Evolutionary conservation across 2,888 invertebrate species (phyloP).

Genomic region (Polydrusus tereticollis): DNA sequence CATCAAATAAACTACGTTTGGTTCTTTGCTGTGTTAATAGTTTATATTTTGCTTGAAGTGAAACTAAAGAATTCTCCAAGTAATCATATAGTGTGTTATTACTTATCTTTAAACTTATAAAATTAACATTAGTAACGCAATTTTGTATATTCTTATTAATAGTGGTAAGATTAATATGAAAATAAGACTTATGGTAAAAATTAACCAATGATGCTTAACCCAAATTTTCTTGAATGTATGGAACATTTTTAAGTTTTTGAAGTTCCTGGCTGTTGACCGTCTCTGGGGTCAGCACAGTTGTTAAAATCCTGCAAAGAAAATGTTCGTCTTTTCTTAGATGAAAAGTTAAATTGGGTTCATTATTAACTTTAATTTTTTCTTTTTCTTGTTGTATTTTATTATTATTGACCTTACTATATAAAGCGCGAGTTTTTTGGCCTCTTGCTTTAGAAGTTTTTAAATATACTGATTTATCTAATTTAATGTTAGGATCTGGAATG

Average conservation of each 20-base stretch:
- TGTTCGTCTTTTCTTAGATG: no score
- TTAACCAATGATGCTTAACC: no score
- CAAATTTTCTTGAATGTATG: no score
- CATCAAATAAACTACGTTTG: slow-evolving; percentile 18
- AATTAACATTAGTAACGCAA: slow-evolving; percentile 9
- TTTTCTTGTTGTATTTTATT: neutral
- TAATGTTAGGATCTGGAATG: neutral
- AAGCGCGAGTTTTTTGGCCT: slow-evolving; percentile 1
- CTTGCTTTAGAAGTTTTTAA: slow-evolving; percentile 5
- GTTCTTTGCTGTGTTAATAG: slow-evolving; percentile 15
- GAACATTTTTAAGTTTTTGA: no score
- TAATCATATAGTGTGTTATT: slow-evolving; percentile 4
- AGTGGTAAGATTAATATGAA: no score
- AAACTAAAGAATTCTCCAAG: slow-evolving; percentile 11
- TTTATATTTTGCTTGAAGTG: slow-evolving; percentile 18
- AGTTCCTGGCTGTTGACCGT: no score
- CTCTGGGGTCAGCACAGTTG: no score
- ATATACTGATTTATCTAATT: neutral
- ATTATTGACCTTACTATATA: neutral
- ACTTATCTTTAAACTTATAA: neutral
- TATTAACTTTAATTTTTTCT: slow-evolving; percentile 1
- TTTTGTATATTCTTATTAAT: slow-evolving; percentile 26
- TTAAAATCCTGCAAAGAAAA: no score
- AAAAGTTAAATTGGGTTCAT: slow-evolving; percentile 4
- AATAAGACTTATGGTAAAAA: no score